phyloP scores from a whole-genome alignment of 2,888 invertebrate species.

The Ophion costatus region DNA sequence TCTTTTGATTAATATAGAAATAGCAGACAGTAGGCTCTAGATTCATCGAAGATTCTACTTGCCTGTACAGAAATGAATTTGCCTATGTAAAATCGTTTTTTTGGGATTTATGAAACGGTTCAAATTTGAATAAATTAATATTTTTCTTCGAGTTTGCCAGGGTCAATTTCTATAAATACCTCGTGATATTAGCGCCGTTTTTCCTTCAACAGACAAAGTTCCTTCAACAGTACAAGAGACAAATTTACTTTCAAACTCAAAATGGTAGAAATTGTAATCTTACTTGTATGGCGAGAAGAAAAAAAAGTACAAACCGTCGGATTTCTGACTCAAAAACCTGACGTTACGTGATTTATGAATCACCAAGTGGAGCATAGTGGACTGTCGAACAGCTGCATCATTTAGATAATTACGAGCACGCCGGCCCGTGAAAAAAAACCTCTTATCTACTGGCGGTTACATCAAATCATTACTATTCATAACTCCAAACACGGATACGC shows the following conservation, averaged over 20 bases:
- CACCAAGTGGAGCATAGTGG: not conserved
- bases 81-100: slow-evolving; percentile 6
- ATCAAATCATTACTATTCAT: not conserved
- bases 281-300: not conserved
- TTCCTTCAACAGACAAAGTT: not conserved
- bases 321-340: not conserved
- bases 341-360: not conserved
- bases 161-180: not conserved
- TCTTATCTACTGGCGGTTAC: not conserved
- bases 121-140: not conserved
- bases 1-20: slow-evolving; percentile 44
- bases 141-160: not conserved
- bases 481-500: not conserved
- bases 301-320: not conserved
- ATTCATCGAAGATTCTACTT: not conserved
- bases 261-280: not conserved
- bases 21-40: not conserved
- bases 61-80: not conserved
- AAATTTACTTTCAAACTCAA: not conserved
- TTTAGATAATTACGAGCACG: not conserved
- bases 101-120: not conserved
- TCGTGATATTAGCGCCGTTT: not conserved
- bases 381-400: not conserved
- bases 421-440: not conserved
- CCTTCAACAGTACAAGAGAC: not conserved